Evolutionary conservation across 1,140 invertebrate species (phyloP).

Genomic region (Neodiprion lecontei): DNA sequence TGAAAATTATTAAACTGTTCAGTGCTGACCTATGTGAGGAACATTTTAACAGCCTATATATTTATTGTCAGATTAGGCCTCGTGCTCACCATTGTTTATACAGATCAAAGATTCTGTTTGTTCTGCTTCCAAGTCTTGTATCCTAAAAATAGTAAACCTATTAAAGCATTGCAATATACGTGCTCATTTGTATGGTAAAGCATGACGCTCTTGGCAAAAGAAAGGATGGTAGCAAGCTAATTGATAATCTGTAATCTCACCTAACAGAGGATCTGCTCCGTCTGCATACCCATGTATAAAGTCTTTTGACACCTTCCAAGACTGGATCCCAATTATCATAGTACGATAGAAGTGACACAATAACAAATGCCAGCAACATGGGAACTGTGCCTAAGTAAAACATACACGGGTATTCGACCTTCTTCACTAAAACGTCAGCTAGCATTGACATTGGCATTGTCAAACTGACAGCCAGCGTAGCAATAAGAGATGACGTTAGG

Average conservation of each 20-base stretch:
- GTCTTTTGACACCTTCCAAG: constrained; percentile 68
- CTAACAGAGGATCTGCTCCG: constrained; percentile 60
- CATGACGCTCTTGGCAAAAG: neutral
- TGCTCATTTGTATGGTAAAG: neutral
- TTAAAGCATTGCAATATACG: constrained; percentile 21
- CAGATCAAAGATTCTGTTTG: constrained; percentile 78
- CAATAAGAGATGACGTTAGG: constrained; percentile 86
- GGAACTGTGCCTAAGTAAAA: constrained; percentile 85
- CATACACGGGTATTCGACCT: constrained; percentile 74
- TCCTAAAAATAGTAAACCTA: constrained; percentile 57
- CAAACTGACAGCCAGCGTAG: constrained; percentile 81
- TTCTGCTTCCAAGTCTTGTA: constrained; percentile 72
- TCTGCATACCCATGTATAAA: constrained; percentile 65
- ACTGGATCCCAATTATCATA: constrained; percentile 89
- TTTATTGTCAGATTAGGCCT: constrained; percentile 62
- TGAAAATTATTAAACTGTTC: neutral
- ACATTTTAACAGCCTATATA: neutral
- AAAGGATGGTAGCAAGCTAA: too few species aligned
- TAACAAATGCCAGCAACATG: constrained; percentile 80
- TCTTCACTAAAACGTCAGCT: constrained; percentile 80
- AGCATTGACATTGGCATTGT: constrained; percentile 87
- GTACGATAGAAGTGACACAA: constrained; percentile 77
- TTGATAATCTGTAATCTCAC: constrained; percentile 38
- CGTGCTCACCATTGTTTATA: constrained; percentile 65
- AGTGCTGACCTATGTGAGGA: neutral